These are phyloP conservation scores for Chrysogorgia sp. DNA, from an alignment of 92 coral and sea anemone genomes.

Conservation along the genomic window DNA sequence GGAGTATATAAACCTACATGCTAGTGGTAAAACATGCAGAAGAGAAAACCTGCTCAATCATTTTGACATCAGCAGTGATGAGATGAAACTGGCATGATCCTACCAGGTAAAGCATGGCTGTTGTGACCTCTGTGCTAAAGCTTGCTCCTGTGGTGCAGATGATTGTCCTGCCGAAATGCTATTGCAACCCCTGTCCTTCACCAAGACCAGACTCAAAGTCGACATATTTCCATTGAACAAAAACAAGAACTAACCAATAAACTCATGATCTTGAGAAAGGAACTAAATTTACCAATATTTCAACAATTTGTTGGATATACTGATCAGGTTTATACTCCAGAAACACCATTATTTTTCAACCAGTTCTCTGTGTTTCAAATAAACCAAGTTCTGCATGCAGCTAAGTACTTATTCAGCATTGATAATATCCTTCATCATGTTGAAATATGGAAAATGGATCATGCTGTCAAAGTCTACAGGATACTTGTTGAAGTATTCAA, in stretches of 20 bases:
- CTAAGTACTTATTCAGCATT: slow-evolving; percentile 16
- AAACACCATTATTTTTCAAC: slow-evolving; percentile 21
- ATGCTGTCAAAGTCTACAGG: slow-evolving; percentile 33
- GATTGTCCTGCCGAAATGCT: slow-evolving; percentile 18
- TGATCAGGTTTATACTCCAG: slow-evolving; percentile 31
- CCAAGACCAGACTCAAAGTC: not conserved
- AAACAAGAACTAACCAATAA: slow-evolving; percentile 19
- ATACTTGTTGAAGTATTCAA: slow-evolving; percentile 21
- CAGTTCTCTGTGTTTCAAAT: slow-evolving; percentile 35
- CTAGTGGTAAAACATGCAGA: slow-evolving; percentile 31
- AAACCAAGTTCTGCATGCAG: slow-evolving; percentile 16
- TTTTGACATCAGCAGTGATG: slow-evolving; percentile 25
- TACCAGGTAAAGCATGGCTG: slow-evolving; percentile 31
- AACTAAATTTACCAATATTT: slow-evolving; percentile 33
- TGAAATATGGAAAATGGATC: slow-evolving; percentile 41
- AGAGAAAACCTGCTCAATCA: slow-evolving; percentile 39
- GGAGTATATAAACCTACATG: slow-evolving; percentile 35
- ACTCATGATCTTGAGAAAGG: slow-evolving; percentile 9
- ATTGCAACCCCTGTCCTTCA: slow-evolving; percentile 2
- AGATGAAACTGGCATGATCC: slow-evolving; percentile 16
- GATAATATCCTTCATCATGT: slow-evolving; percentile 24
- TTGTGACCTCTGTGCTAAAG: slow-evolving; percentile 39
- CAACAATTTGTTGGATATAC: slow-evolving; percentile 25
- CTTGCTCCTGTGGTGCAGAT: slow-evolving; percentile 36
- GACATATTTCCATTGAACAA: slow-evolving; percentile 21